phyloP scores from a whole-genome alignment of 2,113 vertebrate genomes.

The Quiscalus mexicanus region DNA sequence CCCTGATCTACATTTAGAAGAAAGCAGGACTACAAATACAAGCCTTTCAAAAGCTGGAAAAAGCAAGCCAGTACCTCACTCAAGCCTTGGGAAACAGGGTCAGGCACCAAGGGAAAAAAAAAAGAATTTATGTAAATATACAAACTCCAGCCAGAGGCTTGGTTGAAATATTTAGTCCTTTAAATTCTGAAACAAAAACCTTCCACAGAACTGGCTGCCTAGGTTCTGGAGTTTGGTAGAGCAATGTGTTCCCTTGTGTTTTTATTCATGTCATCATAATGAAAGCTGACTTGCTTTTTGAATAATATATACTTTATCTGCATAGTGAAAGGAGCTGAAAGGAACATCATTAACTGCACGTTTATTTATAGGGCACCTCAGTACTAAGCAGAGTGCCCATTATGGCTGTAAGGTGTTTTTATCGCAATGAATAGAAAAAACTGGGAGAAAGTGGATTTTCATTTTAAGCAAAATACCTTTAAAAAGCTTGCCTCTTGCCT shows the following conservation, averaged over 20 bases:
- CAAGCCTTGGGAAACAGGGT: slow-evolving; percentile 11
- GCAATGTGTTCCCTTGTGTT: neutral
- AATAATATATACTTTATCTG: slow-evolving; percentile 49
- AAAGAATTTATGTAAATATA: slow-evolving; percentile 45
- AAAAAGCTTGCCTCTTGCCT: neutral
- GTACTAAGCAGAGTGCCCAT: neutral
- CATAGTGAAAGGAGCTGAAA: neutral
- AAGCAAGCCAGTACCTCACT: neutral
- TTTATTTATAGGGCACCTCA: neutral
- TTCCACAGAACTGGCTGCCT: neutral
- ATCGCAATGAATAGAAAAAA: neutral
- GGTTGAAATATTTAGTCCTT: slow-evolving; percentile 30
- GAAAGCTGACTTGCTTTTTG: slow-evolving; percentile 50
- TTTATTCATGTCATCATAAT: slow-evolving; percentile 31
- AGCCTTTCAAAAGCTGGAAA: neutral
- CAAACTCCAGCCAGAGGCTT: neutral
- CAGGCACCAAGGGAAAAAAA: neutral
- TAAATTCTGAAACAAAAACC: slow-evolving; percentile 27
- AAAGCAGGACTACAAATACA: neutral
- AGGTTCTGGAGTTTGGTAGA: neutral
- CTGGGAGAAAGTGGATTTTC: neutral
- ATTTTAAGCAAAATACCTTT: neutral
- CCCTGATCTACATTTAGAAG: neutral
- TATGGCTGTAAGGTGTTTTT: neutral
- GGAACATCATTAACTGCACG: neutral